Evolutionary conservation across 2,113 vertebrate genomes (phyloP).

Genomic region (Motacilla tschutschensis): DNA sequence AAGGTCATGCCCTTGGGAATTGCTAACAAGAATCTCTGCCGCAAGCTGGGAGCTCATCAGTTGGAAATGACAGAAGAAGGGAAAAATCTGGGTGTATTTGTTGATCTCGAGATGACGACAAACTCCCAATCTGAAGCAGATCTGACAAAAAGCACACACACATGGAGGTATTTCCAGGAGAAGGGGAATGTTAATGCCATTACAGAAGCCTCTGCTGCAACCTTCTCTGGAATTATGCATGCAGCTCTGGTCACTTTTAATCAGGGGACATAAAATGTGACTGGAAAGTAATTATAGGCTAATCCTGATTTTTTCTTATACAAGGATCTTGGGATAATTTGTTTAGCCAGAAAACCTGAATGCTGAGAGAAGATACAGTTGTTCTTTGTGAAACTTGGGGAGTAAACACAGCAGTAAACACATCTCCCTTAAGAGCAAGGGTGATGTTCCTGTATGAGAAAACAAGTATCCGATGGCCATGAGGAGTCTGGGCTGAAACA

Average conservation of each 20-base stretch:
- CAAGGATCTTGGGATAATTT: neutral
- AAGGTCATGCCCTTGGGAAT: slow-evolving; percentile 35
- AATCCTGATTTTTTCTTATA: neutral
- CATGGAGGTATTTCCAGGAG: neutral
- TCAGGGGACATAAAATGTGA: neutral
- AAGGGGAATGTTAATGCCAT: neutral
- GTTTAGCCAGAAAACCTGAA: neutral
- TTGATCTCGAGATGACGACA: neutral
- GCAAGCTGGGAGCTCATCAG: slow-evolving; percentile 2
- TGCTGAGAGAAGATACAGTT: neutral
- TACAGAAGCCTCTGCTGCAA: neutral
- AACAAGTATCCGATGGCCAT: slow-evolving; percentile 56
- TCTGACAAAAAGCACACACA: neutral
- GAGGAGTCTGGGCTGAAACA: slow-evolving; percentile 40
- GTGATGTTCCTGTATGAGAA: neutral
- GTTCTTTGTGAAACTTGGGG: neutral
- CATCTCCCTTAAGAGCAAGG: slow-evolving; percentile 25
- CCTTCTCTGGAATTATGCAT: neutral
- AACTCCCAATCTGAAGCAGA: neutral
- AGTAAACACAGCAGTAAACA: slow-evolving; percentile 51
- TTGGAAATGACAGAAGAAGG: slow-evolving; percentile 9
- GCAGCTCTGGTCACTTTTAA: neutral
- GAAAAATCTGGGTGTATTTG: slow-evolving; percentile 31
- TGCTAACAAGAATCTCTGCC: slow-evolving; percentile 13
- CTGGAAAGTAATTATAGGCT: neutral